Base-by-base conservation (phyloP, 2,888 invertebrate genomes). In the Spodoptera littoralis region DNA sequence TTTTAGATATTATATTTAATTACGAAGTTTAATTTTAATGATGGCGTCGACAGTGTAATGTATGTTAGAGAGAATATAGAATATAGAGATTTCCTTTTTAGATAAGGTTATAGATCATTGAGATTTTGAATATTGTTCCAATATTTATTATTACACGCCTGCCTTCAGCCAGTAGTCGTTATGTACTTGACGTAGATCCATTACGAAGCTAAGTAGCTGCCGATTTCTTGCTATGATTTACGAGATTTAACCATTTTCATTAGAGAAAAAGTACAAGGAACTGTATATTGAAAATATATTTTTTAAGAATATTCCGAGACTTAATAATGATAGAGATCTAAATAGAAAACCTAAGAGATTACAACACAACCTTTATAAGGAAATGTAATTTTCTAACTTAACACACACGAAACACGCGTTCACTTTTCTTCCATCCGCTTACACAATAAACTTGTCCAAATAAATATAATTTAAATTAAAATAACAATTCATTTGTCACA, bases 341-440 rank as follows among this genome's bases (percentile, higher is more conserved):
- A 36, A 54, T 41, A 52, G 49, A 51, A 48, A 52, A 11, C 51
- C 43, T 63, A 68, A 51, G 51, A 73, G 54, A 52, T 71, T 73
- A 73, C 55, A 63, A 69, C 60, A 65, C 60, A 76, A 76, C 65
- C 59, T 49, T 73, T 12, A 9, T 49, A 65, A 59, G 60, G 53
- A 68, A 64, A 63, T 57, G 43, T 61, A 61, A 52, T 24, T 53
- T 27, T 36, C 48, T 51, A 73, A 49, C 48, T 48, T 65, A 64
- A 57, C n/a, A 69, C n/a, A 69, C 53, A 73, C 52, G 9, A 59
- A 42, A 47, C 55, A 51, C 52, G 52, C 58, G 68, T 67, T 58
- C 47, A 46, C 49, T n/a, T 22, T 45, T 58, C 56, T 59, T 22
- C 43, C 69, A 69, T 52, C 45, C 72, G 54, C 63, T 58, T 63